Base-by-base conservation (phyloP, 1,140 invertebrate genomes). In the Caenorhabditis elegans region DNA sequence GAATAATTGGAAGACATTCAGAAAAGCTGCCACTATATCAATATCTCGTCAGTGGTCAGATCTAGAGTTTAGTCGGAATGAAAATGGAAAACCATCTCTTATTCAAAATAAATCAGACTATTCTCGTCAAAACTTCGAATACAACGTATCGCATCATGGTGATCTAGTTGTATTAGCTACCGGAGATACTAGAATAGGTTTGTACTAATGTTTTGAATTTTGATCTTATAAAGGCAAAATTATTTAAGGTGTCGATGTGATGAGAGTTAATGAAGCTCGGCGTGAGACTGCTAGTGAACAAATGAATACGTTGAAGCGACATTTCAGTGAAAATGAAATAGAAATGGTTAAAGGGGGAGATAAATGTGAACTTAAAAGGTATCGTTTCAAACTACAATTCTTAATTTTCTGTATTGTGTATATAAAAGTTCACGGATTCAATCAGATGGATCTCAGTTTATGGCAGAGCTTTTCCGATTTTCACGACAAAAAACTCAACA, bases 241-340 rank as follows among this genome's bases (percentile, higher is more conserved):
- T 28, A 5, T 79, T 79, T 28, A 26, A 60, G 78, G 79, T 8
- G 70, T 81, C 17, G 80, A 81, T 81, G 80, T 81, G 24, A 81
- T 81, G 80, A 13, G 36, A 76, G 31, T 81, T 39, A 47, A 81
- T 26, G 80, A 76, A n/a, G 19, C 36, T 28, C 39, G 80, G n/a
- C 46, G 36, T 6, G 36, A 46, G 8, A 51, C 55, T 24, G 80
- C 75, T 24, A 11, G 8, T 0, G 51, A 77, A n/a, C 48, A 81
- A 28, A 53, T 81, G n/a, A 36, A 51, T 5, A n/a, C 15, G 3
- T 47, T 81, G 28, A 76, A 81, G 19, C 8, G 36, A 34, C 48
- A 51, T 15, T 81, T 81, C 47, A 47, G 53, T 24, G 36, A 36
- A 47, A 19, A 76, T 13, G 80, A 81, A 47, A 75, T 81, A 15